phyloP scores from a whole-genome alignment of 2,113 vertebrate species.

The Gambusia affinis region DNA sequence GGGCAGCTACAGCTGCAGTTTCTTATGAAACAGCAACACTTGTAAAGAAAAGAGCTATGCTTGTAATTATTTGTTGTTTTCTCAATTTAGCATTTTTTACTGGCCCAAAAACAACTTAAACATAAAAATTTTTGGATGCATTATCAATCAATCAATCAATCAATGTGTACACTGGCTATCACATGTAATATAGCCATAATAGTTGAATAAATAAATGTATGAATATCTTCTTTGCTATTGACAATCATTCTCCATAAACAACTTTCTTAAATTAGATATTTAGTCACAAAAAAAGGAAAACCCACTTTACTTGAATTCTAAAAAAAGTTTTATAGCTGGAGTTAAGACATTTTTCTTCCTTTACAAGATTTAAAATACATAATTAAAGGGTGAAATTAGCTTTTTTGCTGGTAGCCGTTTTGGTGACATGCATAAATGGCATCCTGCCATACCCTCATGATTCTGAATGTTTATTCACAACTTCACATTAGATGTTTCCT shows the following conservation, averaged over 20 bases:
- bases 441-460: no score
- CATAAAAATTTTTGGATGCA: no score
- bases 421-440: no score
- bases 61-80: no score
- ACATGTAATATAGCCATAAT: background rate
- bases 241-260: background rate
- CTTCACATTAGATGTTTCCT: background rate
- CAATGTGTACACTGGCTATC: no score
- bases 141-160: no score
- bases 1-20: background rate
- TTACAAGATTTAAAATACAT: background rate
- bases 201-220: background rate
- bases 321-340: background rate
- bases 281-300: background rate
- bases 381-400: background rate
- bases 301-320: background rate
- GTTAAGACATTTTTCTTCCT: background rate
- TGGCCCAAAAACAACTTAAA: no score
- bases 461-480: background rate
- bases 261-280: background rate
- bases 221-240: background rate
- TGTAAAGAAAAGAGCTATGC: background rate
- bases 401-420: background rate
- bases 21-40: background rate
- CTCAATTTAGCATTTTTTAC: no score